phyloP scores from a whole-genome alignment of 2,888 invertebrate species.

The Andricus curvator region DNA sequence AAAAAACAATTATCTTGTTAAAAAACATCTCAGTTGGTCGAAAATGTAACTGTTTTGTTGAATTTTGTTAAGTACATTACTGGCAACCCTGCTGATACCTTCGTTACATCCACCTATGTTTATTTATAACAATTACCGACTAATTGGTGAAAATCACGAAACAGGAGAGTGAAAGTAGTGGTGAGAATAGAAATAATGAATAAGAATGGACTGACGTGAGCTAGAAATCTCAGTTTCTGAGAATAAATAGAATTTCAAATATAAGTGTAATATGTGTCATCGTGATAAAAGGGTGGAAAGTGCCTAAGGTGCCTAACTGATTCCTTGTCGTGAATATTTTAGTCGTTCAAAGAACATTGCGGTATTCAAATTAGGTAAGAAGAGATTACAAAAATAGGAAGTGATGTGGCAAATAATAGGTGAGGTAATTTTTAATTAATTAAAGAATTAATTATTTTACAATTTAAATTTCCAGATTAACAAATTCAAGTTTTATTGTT shows the following conservation, averaged over 20 bases:
- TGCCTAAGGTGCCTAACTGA: no score
- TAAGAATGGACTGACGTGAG: slow-evolving; percentile 1
- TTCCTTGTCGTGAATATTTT: no score
- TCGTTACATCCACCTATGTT: slow-evolving; percentile 20
- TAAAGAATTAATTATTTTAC: no score
- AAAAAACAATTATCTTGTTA: no score
- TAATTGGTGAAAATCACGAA: slow-evolving; percentile 30
- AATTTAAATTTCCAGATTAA: no score
- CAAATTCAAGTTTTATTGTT: no score
- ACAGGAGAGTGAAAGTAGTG: slow-evolving; percentile 12
- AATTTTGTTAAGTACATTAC: no score
- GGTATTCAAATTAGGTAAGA: background rate
- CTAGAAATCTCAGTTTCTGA: slow-evolving; percentile 24
- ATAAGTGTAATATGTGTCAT: background rate
- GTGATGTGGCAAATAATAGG: no score
- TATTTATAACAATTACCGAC: slow-evolving; percentile 37
- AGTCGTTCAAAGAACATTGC: background rate
- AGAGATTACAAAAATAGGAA: no score
- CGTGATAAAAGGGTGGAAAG: background rate
- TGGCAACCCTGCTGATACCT: background rate
- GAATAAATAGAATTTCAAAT: background rate
- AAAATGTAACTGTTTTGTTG: no score
- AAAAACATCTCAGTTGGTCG: no score
- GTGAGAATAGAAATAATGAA: slow-evolving; percentile 32
- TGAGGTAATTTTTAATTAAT: background rate